phyloP scores from a whole-genome alignment of 1,140 invertebrate genomes.

The Penaeus chinensis region DNA sequence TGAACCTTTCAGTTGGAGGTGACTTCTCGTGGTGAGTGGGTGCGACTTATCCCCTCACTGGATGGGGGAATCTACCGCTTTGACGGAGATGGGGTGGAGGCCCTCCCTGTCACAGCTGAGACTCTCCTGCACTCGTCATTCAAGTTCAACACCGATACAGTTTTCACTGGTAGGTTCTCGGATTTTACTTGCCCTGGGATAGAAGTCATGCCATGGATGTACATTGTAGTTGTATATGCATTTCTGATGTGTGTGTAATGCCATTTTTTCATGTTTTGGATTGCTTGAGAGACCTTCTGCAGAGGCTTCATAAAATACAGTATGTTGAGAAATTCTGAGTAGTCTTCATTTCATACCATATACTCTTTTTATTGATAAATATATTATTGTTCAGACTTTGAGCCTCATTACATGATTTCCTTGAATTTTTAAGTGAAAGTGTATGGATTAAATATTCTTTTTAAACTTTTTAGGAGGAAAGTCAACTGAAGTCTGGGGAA shows the following conservation, averaged over 20 bases:
- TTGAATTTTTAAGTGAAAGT: too few species aligned
- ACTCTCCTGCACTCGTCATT: conserved; percentile 83
- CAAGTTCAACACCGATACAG: conserved; percentile 83
- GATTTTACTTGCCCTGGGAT: conserved; percentile 25
- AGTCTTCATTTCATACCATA: background rate
- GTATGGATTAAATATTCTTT: background rate
- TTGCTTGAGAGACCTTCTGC: background rate
- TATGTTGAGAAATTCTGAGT: background rate
- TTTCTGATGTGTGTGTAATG: background rate
- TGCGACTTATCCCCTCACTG: conserved; percentile 90
- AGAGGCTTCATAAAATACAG: background rate
- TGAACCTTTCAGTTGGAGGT: conserved; percentile 72
- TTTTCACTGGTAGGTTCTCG: conserved; percentile 80
- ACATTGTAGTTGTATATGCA: conserved; percentile 25
- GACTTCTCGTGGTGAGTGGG: conserved; percentile 85
- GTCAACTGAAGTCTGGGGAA: conserved; percentile 71
- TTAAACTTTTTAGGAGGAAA: conserved; percentile 70
- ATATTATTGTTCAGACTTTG: background rate
- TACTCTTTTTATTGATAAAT: background rate
- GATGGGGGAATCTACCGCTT: conserved; percentile 91
- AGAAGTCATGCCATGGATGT: background rate
- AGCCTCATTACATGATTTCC: too few species aligned
- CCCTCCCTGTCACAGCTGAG: conserved; percentile 86
- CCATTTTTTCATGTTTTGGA: conserved; percentile 14
- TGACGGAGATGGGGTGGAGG: conserved; percentile 88